phyloP scores from a whole-genome alignment of 2,888 invertebrate genomes.

The Drosophila seclusa region DNA sequence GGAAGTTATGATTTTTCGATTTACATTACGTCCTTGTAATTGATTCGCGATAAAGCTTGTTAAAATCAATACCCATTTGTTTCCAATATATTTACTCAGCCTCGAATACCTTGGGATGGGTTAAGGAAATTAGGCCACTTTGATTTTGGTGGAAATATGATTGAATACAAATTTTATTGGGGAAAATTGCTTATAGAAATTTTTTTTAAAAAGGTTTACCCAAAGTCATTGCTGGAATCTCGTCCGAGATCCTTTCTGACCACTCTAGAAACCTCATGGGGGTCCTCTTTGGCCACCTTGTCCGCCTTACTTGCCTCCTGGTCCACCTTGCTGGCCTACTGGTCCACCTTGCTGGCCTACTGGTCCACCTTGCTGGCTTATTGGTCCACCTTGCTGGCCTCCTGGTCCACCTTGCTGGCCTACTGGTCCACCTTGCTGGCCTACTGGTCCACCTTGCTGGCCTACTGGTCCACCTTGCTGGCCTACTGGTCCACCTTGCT shows the following conservation, averaged over 20 bases:
- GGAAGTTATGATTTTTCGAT: neutral
- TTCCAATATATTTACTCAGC: conserved; percentile 44
- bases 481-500: neutral
- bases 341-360: neutral
- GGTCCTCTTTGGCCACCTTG: neutral
- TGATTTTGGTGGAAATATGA: neutral
- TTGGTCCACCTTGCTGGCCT: neutral
- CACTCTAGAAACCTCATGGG: neutral
- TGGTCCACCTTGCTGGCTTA: neutral
- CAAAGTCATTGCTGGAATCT: neutral
- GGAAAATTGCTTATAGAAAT: no score
- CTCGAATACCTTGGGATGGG: neutral
- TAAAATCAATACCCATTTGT: neutral
- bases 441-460: neutral
- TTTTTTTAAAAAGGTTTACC: neutral
- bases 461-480: neutral
- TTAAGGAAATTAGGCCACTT: neutral
- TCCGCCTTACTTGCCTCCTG: neutral
- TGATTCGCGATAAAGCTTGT: neutral
- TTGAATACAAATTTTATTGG: no score
- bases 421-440: neutral
- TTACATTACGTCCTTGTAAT: neutral
- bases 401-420: neutral
- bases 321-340: no score
- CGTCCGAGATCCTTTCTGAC: neutral